These are phyloP conservation scores for Spodoptera frugiperda DNA, from an alignment of 1,140 invertebrate genomes.

Conservation along the genomic window DNA sequence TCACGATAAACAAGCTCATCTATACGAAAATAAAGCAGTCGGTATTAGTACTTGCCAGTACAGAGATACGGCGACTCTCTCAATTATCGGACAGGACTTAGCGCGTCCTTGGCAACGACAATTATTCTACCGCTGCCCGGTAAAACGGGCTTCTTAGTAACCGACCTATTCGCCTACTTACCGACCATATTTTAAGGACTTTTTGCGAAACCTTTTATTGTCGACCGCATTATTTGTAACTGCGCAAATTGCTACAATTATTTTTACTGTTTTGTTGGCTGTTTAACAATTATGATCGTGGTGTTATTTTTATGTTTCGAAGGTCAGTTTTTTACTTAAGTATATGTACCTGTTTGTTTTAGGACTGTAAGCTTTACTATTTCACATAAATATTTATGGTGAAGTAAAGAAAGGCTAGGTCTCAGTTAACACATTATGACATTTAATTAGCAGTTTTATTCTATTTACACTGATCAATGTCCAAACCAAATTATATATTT, in stretches of 20 bases:
- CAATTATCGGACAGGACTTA: conserved; percentile 32
- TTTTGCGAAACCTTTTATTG: conserved; percentile 9
- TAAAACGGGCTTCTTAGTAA: conserved; percentile 33
- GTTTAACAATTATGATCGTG: conserved; percentile 14
- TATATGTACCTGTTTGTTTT: neutral
- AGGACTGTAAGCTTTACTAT: neutral
- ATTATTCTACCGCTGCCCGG: conserved; percentile 30
- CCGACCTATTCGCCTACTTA: conserved; percentile 27
- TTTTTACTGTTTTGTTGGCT: neutral
- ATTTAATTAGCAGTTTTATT: no score
- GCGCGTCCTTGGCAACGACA: conserved; percentile 32
- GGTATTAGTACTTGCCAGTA: conserved; percentile 25
- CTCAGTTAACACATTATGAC: no score
- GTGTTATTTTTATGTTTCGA: conserved; percentile 3
- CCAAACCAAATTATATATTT: no score
- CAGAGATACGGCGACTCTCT: conserved; percentile 22
- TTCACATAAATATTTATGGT: no score
- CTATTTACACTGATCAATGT: no score
- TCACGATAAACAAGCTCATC: conserved; percentile 22
- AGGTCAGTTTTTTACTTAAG: neutral
- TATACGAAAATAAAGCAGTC: conserved; percentile 22
- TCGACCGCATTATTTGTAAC: conserved; percentile 20
- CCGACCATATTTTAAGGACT: conserved; percentile 31
- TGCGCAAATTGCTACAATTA: conserved; percentile 25
- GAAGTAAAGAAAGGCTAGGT: no score